Conservation (phyloP, 2,113 vertebrate genomes). For the Psephotus haematonotus region DNA sequence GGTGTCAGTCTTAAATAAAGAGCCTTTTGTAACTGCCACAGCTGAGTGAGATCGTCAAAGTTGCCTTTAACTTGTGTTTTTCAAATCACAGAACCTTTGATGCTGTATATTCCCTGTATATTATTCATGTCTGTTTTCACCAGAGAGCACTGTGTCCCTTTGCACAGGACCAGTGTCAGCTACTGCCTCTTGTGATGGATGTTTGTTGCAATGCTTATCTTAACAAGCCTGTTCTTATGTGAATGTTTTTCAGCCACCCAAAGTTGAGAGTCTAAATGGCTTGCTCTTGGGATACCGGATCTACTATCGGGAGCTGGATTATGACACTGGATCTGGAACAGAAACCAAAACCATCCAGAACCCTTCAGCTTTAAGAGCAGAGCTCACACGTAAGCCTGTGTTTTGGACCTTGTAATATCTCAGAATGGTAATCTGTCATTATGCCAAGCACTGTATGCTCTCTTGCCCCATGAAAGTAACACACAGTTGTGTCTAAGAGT, state of each 20-base stretch:
- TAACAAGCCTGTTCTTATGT: background rate
- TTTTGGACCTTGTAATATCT: background rate
- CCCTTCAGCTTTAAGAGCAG: constrained; percentile 73
- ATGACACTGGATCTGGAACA: constrained; percentile 61
- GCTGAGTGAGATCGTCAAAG: background rate
- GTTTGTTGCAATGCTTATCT: background rate
- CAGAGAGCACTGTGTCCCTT: background rate
- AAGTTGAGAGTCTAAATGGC: constrained; percentile 84
- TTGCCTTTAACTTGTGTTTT: background rate
- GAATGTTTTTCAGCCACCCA: constrained; percentile 79
- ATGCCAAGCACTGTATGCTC: rapidly evolving
- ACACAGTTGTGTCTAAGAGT: background rate
- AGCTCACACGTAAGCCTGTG: constrained; percentile 76
- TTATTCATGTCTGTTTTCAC: background rate
- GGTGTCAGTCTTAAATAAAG: background rate
- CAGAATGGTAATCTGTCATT: rapidly evolving
- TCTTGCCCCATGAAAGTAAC: background rate
- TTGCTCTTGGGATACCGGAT: constrained; percentile 89
- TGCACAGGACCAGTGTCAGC: background rate
- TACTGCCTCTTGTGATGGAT: background rate
- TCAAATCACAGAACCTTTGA: background rate
- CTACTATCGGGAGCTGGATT: constrained; percentile 90
- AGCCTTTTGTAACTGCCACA: background rate
- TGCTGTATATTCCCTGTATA: rapidly evolving
- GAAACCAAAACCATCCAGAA: constrained; percentile 75